Base-by-base conservation (phyloP, 2,797 vertebrate genomes). In the Cyprinodon diabolis region DNA sequence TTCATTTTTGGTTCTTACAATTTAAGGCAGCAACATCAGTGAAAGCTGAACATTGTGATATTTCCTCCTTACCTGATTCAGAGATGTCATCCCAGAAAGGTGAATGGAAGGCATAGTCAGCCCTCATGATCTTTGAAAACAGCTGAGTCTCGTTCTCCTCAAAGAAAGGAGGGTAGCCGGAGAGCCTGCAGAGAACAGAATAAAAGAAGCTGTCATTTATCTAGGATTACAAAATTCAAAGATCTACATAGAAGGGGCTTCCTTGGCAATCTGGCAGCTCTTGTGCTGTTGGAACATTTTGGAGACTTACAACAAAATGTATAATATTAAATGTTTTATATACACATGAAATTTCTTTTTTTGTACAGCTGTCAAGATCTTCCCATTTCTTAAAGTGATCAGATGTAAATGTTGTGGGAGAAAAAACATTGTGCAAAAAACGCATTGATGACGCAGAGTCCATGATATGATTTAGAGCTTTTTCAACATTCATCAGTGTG, bases 61-160 rank as follows among this genome's bases (percentile, higher is more conserved):
- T 52, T 21, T 52, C 8, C 68, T 65, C 17, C 71, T 4, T 82
- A 98, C 98, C 97, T 92, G 97, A 98, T 69, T 96, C 96, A 0
- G 98, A 99, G 88, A 99, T 97, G 62, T 97, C 90, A 0, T 99
- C 97, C 97, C 98, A 99, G 90, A 96, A 99, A 0, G 97, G 98
- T 43, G 97, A 95, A 78, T 99, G 97, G 57, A 99, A 99, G 80
- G 96, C 94, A 0, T 96, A 99, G 60, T 96, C 95, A 3, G 97
- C 98, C 75, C 96, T 96, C 92, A 96, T 97, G 79, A 99, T 99
- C 91, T 98, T 98, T 43, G 96, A 96, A 81, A 97, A 98, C 6
- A 99, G 93, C 13, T 94, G 96, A 0, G 95, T 96, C 83, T 99
- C 96, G 0, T 96, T 97, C 21, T 99, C 97, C 71, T 99, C 98